These are phyloP conservation scores for Typhlomys cinereus DNA, from an alignment of 2,113 vertebrate species.

Conservation along the genomic window DNA sequence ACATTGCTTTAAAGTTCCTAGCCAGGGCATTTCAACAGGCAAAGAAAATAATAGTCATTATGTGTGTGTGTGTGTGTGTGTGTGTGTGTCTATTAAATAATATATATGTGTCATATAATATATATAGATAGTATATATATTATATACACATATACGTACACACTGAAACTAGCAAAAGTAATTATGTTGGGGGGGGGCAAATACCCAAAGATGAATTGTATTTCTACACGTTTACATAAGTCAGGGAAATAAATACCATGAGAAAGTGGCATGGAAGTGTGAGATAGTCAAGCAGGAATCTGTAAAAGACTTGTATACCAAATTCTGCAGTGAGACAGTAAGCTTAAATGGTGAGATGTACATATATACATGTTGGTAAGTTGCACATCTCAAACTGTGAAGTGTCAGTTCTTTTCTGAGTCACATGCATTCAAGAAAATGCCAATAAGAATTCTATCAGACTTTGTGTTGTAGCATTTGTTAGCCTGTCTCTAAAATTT, in stretches of 20 bases:
- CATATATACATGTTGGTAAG: not conserved
- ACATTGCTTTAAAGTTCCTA: not conserved
- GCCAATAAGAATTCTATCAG: not conserved
- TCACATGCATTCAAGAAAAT: not conserved
- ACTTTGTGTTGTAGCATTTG: not conserved
- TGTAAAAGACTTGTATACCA: not conserved
- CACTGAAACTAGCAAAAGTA: not conserved
- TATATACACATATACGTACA: too few species aligned
- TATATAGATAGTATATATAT: too few species aligned
- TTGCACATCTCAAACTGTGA: not conserved
- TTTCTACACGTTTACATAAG: not conserved
- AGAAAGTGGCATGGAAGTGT: not conserved
- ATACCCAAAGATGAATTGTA: not conserved
- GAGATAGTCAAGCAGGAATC: not conserved
- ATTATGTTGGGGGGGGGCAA: not conserved
- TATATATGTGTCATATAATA: too few species aligned
- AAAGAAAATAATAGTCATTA: too few species aligned
- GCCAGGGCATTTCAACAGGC: too few species aligned
- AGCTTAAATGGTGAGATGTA: not conserved
- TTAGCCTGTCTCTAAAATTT: not conserved
- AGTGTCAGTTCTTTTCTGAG: not conserved
- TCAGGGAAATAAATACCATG: not conserved
- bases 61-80: too few species aligned
- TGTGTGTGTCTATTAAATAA: too few species aligned
- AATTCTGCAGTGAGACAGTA: not conserved